Evolutionary conservation across 2,797 vertebrate species (phyloP), one percentile per base, ranked within the genome.

Genomic region (Phylloscopus collybita): DNA sequence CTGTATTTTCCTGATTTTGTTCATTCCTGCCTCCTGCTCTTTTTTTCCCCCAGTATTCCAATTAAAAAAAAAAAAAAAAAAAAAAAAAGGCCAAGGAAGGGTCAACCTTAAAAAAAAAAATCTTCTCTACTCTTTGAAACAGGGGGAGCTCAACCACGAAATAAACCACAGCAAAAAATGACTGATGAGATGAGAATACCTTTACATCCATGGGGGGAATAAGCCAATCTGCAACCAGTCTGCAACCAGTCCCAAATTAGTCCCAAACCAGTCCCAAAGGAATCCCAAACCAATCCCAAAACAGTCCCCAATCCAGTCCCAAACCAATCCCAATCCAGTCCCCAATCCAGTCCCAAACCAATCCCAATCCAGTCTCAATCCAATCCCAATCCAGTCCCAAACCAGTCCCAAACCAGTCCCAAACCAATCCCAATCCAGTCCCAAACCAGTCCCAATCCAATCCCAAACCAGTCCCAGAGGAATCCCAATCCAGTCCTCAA

Each of bases 121-220:
- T 44, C 65, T 71, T 22, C 60, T 92, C 80, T 82, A 54, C 36
- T 94, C 71, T 80, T 95, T 92, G 90, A 95, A 95, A 90, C 50
- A 62, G 84, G 94, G 45, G 61, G 86, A 91, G 69, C 75, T 82
- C 53, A 94, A 95, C 93, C 95, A 95, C 91, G 95, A 94, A 96
- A 96, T 85, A 97, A 97, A 96, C 90, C 90, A 72, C 75, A 96
- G 90, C 92, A 76, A 92, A 92, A 94, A 93, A 79, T 81, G 67
- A 92, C 88, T 74, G 80, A 95, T 92, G 80, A 86, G 66, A 88
- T 92, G 91, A 88, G 61, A 94, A 86, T 88, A 93, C n/a, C 69
- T 97, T 96, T 94, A 72, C 56, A 93, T 80, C 56, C 18, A 64
- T 47, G 74, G 90, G 87, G 75, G 56, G 67, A 93, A 89, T 34